Evolutionary conservation across 2,113 vertebrate genomes (phyloP).

Genomic region (Gasterosteus nipponicus): DNA sequence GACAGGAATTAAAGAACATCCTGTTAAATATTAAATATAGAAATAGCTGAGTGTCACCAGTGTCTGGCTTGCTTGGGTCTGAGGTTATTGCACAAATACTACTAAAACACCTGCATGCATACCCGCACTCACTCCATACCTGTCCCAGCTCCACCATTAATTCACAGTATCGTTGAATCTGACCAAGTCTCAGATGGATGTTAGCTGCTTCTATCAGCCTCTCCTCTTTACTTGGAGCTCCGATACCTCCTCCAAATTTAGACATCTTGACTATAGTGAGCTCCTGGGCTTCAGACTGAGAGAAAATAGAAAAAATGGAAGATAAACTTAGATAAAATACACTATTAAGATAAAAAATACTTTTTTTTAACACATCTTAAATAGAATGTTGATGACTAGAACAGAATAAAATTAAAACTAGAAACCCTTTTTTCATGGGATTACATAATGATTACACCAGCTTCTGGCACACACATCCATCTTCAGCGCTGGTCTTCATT

Average conservation of each 20-base stretch:
- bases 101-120: neutral
- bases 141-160: slow-evolving; percentile 98
- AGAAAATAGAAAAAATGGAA: neutral
- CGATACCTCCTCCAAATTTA: slow-evolving; percentile 96
- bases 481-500: neutral
- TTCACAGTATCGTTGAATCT: slow-evolving; percentile 97
- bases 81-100: neutral
- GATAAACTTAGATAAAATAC: neutral
- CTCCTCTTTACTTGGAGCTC: slow-evolving; percentile 94
- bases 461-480: neutral
- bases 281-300: slow-evolving; percentile 95
- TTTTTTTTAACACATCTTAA: neutral
- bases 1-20: neutral
- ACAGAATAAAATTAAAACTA: neutral
- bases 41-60: neutral
- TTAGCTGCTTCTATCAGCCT: slow-evolving; percentile 94
- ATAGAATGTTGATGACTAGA: neutral
- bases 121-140: slow-evolving; percentile 75
- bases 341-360: neutral
- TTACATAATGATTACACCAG: neutral
- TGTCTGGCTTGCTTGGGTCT: neutral
- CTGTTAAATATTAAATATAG: neutral
- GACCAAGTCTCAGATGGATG: slow-evolving; percentile 93
- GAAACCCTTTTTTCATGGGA: neutral
- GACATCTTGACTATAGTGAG: slow-evolving; percentile 98